Conservation (phyloP, 2,113 vertebrate genomes). For the Calidris pugnax region DNA sequence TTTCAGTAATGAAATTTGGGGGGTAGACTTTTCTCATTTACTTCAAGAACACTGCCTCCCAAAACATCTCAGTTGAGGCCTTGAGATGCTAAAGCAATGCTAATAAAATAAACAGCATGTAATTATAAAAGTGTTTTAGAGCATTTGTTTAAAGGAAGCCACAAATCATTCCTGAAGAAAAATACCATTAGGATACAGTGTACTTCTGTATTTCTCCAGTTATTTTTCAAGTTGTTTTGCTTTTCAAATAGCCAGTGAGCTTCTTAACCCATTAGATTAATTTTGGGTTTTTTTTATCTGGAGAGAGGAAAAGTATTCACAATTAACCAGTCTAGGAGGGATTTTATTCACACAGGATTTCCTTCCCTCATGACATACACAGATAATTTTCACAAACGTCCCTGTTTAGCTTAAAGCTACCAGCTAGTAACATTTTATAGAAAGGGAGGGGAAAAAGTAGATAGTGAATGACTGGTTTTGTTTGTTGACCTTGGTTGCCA, state of each 20-base stretch:
- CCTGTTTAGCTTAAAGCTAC: conserved; percentile 3
- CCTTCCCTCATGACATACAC: not conserved
- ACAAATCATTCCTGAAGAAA: not conserved
- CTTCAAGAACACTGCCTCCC: not conserved
- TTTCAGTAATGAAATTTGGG: not conserved
- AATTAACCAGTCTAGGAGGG: not conserved
- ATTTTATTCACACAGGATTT: not conserved
- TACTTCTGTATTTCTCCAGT: not conserved
- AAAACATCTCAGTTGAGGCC: not conserved
- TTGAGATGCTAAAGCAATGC: not conserved
- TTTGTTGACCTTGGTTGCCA: conserved; percentile 26
- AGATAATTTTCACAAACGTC: not conserved
- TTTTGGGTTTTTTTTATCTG: not conserved
- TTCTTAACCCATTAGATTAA: not conserved
- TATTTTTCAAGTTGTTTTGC: not conserved
- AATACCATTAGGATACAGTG: not conserved
- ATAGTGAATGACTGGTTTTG: not conserved
- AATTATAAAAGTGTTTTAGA: not conserved
- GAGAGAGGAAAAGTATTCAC: not conserved
- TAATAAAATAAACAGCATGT: not conserved
- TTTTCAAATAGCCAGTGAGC: not conserved
- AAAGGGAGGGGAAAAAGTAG: fast-evolving
- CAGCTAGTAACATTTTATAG: conserved; percentile 12
- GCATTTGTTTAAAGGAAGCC: not conserved
- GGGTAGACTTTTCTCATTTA: not conserved